These are phyloP conservation scores for Octopus bimaculoides DNA, from an alignment of 1,140 invertebrate genomes.

Conservation along the genomic window DNA sequence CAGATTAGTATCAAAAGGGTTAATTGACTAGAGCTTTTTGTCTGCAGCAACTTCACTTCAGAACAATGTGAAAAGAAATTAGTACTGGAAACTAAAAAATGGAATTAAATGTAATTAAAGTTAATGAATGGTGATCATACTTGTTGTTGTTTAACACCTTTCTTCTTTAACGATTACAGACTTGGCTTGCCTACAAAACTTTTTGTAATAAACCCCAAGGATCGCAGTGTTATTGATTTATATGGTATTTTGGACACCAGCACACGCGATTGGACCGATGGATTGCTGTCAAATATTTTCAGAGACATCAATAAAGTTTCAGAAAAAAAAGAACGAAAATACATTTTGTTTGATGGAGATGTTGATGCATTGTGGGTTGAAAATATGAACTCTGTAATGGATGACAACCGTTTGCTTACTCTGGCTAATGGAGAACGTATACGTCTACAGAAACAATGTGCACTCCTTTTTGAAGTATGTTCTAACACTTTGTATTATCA, in stretches of 20 bases:
- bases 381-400: conserved; percentile 96
- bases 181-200: conserved; percentile 76
- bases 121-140: too few species aligned
- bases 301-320: conserved; percentile 81
- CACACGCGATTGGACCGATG: conserved; percentile 89
- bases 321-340: conserved; percentile 69
- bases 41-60: too few species aligned
- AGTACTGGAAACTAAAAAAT: too few species aligned
- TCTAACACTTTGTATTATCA: not conserved
- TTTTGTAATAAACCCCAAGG: conserved; percentile 73
- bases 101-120: too few species aligned
- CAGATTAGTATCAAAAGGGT: too few species aligned
- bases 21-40: too few species aligned
- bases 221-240: conserved; percentile 81
- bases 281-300: conserved; percentile 85
- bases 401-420: conserved; percentile 86
- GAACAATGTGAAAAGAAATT: too few species aligned
- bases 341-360: conserved; percentile 89
- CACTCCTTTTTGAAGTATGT: conserved; percentile 80
- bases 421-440: conserved; percentile 88
- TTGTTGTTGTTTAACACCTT: not conserved
- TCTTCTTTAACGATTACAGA: conserved; percentile 31
- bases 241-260: conserved; percentile 84
- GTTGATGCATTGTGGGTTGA: conserved; percentile 92
- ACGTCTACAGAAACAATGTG: conserved; percentile 75